These are phyloP conservation scores for Barnardius zonarius DNA, from an alignment of 2,113 vertebrate genomes.

Conservation along the genomic window DNA sequence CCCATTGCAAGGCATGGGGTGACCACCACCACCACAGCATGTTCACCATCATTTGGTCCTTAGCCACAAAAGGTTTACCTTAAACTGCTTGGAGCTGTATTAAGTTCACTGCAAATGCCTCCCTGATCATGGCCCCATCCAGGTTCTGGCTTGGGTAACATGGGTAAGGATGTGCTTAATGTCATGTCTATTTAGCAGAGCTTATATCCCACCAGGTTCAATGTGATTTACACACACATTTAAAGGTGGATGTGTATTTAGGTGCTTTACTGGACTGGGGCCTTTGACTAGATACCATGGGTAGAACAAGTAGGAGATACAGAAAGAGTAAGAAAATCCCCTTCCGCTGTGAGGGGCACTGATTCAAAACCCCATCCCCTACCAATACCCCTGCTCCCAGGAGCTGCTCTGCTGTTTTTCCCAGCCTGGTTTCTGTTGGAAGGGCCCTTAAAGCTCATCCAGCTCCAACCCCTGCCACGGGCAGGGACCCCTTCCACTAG, in stretches of 20 bases:
- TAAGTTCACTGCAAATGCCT: background rate
- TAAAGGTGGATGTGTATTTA: background rate
- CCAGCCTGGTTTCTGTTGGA: background rate
- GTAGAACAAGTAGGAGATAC: background rate
- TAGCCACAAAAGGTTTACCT: background rate
- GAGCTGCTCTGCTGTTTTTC: background rate
- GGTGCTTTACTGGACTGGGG: background rate
- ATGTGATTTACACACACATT: background rate
- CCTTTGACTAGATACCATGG: background rate
- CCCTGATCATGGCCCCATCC: accelerated
- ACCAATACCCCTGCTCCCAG: background rate
- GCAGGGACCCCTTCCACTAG: background rate
- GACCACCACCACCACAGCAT: too few species aligned
- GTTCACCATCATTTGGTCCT: background rate
- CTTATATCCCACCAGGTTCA: background rate
- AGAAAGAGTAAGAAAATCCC: background rate
- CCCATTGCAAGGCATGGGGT: background rate
- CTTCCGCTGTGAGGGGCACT: background rate
- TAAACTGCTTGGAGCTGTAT: background rate
- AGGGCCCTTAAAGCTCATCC: background rate
- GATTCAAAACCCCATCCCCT: background rate
- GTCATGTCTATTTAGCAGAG: background rate
- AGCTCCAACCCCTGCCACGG: accelerated
- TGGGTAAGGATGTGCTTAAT: background rate
- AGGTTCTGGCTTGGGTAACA: background rate